A percentile compares a stretch with the other conserved stretches of the same genome.
These are phyloP conservation scores for Phyllotreta striolata DNA, from an alignment of 2,888 invertebrate species.

Conservation along the genomic window DNA sequence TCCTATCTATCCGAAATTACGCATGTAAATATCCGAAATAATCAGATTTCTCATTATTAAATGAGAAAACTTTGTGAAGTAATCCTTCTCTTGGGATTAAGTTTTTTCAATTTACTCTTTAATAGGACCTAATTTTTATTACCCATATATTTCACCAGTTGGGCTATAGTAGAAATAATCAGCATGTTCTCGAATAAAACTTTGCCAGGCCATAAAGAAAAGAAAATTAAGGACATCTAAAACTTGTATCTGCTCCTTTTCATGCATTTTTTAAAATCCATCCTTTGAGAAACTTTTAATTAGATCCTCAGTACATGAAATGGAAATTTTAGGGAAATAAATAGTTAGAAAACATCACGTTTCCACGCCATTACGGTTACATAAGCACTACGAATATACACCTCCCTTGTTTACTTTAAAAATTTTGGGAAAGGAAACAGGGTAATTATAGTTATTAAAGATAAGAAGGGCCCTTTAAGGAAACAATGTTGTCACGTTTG, in stretches of 20 bases:
- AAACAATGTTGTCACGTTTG: slow-evolving; percentile 26
- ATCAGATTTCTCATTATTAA: neutral
- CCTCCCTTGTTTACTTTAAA: slow-evolving; percentile 24
- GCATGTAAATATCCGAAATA: slow-evolving; percentile 15
- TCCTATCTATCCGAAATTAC: slow-evolving; percentile 6
- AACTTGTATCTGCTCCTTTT: neutral
- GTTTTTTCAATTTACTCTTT: too few relatives aligned
- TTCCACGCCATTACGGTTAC: neutral
- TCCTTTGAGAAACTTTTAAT: slow-evolving; percentile 11
- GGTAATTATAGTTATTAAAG: slow-evolving; percentile 33
- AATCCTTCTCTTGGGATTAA: too few relatives aligned
- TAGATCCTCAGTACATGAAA: neutral
- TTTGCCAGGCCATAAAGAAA: too few relatives aligned
- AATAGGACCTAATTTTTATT: too few relatives aligned
- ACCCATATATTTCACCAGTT: neutral
- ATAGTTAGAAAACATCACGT: slow-evolving; percentile 7
- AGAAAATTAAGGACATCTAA: too few relatives aligned
- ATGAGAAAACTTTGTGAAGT: too few relatives aligned
- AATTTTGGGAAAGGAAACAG: slow-evolving; percentile 29
- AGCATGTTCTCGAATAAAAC: slow-evolving; percentile 15
- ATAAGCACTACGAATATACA: neutral
- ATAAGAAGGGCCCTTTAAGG: slow-evolving; percentile 22
- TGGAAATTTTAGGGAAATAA: slow-evolving; percentile 9
- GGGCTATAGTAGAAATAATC: slow-evolving; percentile 15
- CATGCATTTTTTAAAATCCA: slow-evolving; percentile 10